Evolutionary conservation across 2,113 vertebrate species (phyloP).

Genomic region (Smithornis capensis): DNA sequence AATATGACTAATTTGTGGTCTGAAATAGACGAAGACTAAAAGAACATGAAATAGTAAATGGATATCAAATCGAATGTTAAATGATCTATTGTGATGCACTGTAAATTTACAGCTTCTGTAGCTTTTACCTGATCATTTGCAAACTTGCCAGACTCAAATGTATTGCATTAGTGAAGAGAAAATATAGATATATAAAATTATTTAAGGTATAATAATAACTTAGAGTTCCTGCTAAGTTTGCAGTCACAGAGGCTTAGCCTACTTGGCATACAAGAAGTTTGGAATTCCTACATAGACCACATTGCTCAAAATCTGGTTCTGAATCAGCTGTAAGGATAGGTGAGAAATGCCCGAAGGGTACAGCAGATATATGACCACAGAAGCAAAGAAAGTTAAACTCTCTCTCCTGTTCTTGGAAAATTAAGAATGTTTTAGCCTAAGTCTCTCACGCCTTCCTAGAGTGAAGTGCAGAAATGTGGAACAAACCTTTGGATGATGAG

Average conservation of each 20-base stretch:
- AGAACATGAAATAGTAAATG: neutral
- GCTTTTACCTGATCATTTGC: neutral
- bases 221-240: neutral
- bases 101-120: neutral
- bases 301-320: neutral
- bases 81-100: neutral
- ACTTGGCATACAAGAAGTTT: neutral
- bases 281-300: neutral
- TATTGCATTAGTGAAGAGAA: neutral
- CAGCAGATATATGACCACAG: fast-evolving
- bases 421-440: neutral
- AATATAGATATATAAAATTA: neutral
- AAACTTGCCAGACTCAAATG: neutral
- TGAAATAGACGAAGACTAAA: neutral
- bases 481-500: neutral
- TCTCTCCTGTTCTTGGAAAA: neutral
- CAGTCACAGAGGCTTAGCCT: neutral
- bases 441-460: neutral
- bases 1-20: neutral
- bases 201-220: neutral
- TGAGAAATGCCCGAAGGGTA: neutral
- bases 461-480: neutral
- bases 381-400: neutral
- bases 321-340: neutral
- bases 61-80: neutral